Evolutionary conservation across 2,888 invertebrate species (phyloP), one percentile per base, ranked within the genome.

Genomic region (Xanthorhoe designata): DNA sequence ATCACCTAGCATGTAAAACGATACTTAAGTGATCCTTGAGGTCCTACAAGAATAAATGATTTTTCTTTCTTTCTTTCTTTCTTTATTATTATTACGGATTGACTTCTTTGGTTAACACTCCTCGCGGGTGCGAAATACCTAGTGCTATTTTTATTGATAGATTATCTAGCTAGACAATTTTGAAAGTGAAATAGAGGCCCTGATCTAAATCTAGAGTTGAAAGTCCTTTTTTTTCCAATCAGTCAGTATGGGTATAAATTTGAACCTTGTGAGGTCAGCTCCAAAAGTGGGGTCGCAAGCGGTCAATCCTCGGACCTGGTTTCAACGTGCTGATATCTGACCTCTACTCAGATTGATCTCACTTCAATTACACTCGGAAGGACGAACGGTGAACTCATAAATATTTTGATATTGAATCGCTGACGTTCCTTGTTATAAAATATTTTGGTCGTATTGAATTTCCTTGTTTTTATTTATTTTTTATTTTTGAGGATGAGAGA

Each of bases 281-380:
- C 75, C 76, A 79, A 86, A 88, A 88, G 86, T 90, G 88, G 82
- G 87, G 88, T 90, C 89, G 84, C 79, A 87, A 77, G 81, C 81
- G 88, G 85, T 83, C 85, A 83, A 74, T 79, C 79, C 77, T 77
- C 82, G 78, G 70, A 75, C 76, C 76, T 70, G 81, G 71, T 78
- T 71, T 75, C 71, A 72, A 61, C 72, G 79, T 76, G 58, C 68
- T 68, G 74, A 76, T 66, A 69, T 70, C 71, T 75, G 72, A 78
- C 75, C 75, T 73, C 72, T 73, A 42, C 68, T 35, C 56, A 60
- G 61, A 68, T 64, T 61, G 61, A 45, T 64, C 56, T 61, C 68
- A 58, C 63, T 67, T 61, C 61, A 64, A 51, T 64, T 57, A 61
- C 38, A 64, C 50, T 50, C 53, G 61, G 50, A 64, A 64, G 61